Base-by-base conservation (phyloP, 1,140 invertebrate species). In the Copidosoma floridanum region DNA sequence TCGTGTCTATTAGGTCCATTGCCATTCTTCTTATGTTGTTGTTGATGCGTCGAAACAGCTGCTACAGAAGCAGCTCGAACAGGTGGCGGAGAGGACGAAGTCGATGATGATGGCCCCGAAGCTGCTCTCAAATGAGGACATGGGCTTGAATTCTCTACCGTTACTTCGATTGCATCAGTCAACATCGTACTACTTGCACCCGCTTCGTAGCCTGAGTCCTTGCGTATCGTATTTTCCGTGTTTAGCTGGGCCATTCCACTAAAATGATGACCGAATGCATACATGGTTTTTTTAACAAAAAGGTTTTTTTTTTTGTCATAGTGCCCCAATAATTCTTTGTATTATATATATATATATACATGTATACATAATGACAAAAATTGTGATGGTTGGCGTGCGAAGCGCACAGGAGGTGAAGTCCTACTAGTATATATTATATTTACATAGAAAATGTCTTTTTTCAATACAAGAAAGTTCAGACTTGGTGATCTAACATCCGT, bases 81-180 rank as follows among this genome's bases (percentile, higher is more conserved):
- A 56, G 20, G 57, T 55, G 44, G 64, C 64, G 18, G 62, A 0
- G 78, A 74, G 12, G 75, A 76, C 10, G 76, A 75, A 2, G 74
- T 77, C 12, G 75, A 81, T 10, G 75, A 78, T 12, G 76, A 75
- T 1, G 76, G 71, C 0, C 71, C 78, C 11, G 77, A 79, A 21
- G 72, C 68, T 37, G 71, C 72, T 41, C 71, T 71, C 0, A 72
- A 71, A 50, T 78, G 75, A 24, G 76, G 74, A 57, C 71, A 78
- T n/a, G 74, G 75, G 63, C 76, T 76, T 8, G 77, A 77, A 51
- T 74, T 81, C 11, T 61, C 52, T 0, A 47, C 24, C 0, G 41
- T 55, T 51, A 69, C 58, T 27, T 80, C 77, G 27, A 74, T 38
- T 0, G 69, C 64, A 4, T 81, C 78, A 52, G 75, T 71, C 1